Base-by-base conservation (phyloP, 2,113 vertebrate genomes). In the Lipophrys pholis region DNA sequence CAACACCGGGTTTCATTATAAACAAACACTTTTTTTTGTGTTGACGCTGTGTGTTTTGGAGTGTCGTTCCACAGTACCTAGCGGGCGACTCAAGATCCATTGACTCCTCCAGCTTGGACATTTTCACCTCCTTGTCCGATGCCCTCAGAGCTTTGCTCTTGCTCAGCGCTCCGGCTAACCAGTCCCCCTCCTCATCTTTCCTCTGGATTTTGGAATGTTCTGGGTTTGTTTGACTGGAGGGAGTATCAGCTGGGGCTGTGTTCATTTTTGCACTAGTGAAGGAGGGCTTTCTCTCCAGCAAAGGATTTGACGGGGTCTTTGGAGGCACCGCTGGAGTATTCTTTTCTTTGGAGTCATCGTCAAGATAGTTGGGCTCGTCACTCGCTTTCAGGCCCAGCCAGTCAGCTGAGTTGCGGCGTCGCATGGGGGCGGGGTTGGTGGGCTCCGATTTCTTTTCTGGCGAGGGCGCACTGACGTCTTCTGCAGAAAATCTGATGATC, bases 351-450 rank as follows among this genome's bases (percentile, higher is more conserved):
- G 53, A 3, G 0, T 59, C 79, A 5, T 61, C 74, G 12, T 69
- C 63, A n/a, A 46, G 35, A 42, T 12, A 15, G 6, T 17, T n/a
- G 0, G 35, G 11, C 17, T 86, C 81, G 0, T 87, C 88, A 0
- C 94, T 92, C 2, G 93, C 86, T 46, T 94, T 96, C 43, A 97
- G 92, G 21, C 95, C 95, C 10, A 97, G 71, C 96, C 96, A 97
- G 82, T 95, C 93, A 0, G 93, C 93, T 0, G 93, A 90, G 35
- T 76, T 65, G 45, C 83, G 92, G 14, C 72, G 82, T 12, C 84
- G 69, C 0, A 39, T 62, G 6, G 79, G 0, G 1, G 86, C 56
- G 43, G 93, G 89, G 36, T 64, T 52, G 7, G 66, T 36, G 35
- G 91, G 80, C 58, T 88, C 94, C 17, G 92, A 82, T 56, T 78